A percentile compares a stretch with the other conserved stretches of the same genome.
These are phyloP conservation scores for Gerris buenoi DNA, from an alignment of 1,140 invertebrate genomes.

Conservation along the genomic window DNA sequence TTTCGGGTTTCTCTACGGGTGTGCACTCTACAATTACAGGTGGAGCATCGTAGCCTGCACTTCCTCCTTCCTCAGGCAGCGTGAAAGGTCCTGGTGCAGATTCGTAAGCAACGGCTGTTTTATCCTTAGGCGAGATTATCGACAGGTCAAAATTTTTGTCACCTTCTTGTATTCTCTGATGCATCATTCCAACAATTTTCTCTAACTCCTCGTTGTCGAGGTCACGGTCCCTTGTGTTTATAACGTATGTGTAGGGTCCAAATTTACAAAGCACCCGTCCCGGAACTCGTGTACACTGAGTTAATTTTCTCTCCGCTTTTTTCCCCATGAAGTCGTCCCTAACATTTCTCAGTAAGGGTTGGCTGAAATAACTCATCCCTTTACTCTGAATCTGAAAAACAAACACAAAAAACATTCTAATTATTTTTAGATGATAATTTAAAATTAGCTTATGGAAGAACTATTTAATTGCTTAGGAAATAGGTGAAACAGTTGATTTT, in stretches of 20 bases:
- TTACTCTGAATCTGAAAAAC: too few relatives aligned
- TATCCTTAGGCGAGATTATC: neutral
- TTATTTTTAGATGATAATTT: too few relatives aligned
- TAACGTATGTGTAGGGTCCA: neutral
- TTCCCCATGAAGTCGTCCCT: too few relatives aligned
- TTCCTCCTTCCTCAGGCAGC: neutral
- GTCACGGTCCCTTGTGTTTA: neutral
- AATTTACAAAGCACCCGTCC: neutral
- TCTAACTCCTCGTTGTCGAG: neutral
- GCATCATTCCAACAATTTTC: neutral
- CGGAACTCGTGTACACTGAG: neutral
- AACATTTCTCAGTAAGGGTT: too few relatives aligned
- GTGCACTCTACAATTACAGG: neutral
- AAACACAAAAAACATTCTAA: too few relatives aligned
- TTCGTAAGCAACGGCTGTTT: neutral
- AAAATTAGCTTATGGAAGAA: too few relatives aligned
- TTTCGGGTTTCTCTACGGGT: neutral
- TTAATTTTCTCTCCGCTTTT: too few relatives aligned
- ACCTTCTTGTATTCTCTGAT: neutral
- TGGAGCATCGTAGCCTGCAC: neutral
- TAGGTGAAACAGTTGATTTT: too few relatives aligned
- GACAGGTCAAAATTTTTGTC: neutral
- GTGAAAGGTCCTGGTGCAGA: neutral
- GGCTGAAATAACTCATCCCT: too few relatives aligned
- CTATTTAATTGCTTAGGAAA: too few relatives aligned